Base-by-base conservation (phyloP, 2,113 vertebrate species). In the Dicerorhinus sumatrensis region DNA sequence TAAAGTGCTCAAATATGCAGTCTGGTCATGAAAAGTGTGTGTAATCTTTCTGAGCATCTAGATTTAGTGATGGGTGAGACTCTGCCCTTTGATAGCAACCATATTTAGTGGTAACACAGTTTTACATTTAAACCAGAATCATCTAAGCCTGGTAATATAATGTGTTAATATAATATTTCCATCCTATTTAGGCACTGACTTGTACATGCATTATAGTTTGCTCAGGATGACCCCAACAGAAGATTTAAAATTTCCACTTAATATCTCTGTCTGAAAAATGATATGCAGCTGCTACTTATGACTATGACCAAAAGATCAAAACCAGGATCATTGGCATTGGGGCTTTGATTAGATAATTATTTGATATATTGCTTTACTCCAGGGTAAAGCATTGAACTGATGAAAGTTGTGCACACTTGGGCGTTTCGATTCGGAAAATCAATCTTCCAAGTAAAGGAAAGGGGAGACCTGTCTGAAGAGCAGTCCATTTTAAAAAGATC, bases 91-190 rank as follows among this genome's bases (percentile, higher is more conserved):
- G 27, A 72, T 36, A 51, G 2, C 8, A 3, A n/a, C 25, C 5
- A 11, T 58, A 54, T 51, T 36, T 79, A 79, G 5, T 63, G 63
- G 8, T 56, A 75, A 36, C 29, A 60, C 0, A 48, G 65, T 54
- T 91, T 91, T 90, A 18, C 75, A 75, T 77, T 96, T 83, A 77
- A 95, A 42, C 20, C 36, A 65, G 33, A 86, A 48, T 70, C 29
- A 62, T 8, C 14, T 21, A 72, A 83, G 14, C 42, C 56, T 83
- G 23, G 17, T 11, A 67, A 5, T 67, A 0, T 13, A 93, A 60
- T 33, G 13, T 76, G 17, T 75, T 73, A 39, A n/a, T 48, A 3
- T 54, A 62, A 36, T 56, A 67, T 89, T 90, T 63, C 12, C 65
- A 42, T 67, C 42, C 31, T 51, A 1, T 33, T 39, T 73, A 69